phyloP scores from a whole-genome alignment of 2,888 invertebrate species.

The Scaptomyza caliginosa region DNA sequence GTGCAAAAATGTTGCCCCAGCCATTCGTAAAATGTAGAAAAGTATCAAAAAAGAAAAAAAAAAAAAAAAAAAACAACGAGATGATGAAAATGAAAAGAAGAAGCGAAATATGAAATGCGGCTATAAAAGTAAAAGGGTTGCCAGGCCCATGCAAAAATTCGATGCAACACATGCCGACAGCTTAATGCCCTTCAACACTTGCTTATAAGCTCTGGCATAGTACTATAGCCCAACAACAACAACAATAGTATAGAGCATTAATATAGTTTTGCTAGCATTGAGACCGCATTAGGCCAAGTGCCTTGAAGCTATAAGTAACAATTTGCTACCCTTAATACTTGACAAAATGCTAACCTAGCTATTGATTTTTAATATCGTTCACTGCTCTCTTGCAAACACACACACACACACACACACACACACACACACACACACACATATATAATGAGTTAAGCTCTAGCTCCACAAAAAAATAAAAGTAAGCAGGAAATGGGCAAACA shows the following conservation, averaged over 20 bases:
- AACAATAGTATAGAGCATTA: neutral
- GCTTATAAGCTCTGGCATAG: no score
- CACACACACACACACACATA: neutral
- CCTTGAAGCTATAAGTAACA: neutral
- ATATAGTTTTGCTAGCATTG: no score
- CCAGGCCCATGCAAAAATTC: neutral
- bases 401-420: no score
- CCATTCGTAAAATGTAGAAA: constrained; percentile 43
- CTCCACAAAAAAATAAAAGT: neutral
- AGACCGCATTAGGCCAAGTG: neutral
- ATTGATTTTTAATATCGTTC: constrained; percentile 24
- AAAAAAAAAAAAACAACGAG: constrained; percentile 18
- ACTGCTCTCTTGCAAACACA: neutral
- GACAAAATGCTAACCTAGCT: neutral
- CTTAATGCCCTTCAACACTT: neutral
- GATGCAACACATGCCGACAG: neutral
- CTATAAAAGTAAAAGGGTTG: constrained; percentile 34
- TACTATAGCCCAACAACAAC: no score
- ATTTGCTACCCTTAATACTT: neutral
- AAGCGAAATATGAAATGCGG: constrained; percentile 40
- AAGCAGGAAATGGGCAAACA: neutral
- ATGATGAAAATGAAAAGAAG: constrained; percentile 36
- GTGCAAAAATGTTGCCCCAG: constrained; percentile 41
- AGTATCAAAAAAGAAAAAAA: constrained; percentile 34
- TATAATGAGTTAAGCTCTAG: neutral